phyloP scores from a whole-genome alignment of 35 echinoderm and acorn worm genomes.

The Heliocidaris tuberculata region DNA sequence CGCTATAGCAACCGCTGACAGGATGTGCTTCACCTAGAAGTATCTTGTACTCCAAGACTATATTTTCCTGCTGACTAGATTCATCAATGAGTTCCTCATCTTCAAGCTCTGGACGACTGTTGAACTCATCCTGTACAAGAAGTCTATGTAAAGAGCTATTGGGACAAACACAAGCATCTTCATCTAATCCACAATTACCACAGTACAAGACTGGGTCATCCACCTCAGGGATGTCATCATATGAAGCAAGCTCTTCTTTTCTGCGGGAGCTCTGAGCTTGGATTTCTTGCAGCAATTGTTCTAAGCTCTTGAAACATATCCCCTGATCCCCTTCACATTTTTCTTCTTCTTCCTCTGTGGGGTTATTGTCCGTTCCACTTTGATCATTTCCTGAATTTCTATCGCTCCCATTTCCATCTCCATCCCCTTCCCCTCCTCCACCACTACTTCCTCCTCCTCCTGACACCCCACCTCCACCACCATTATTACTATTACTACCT shows the following conservation, averaged over 20 bases:
- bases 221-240: constrained; percentile 77
- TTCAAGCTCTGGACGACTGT: constrained; percentile 5
- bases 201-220: constrained; percentile 82
- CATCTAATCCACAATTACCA: constrained; percentile 80
- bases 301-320: constrained; percentile 12
- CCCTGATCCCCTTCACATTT: constrained; percentile 63
- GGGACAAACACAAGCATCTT: constrained; percentile 77
- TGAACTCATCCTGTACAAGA: background rate
- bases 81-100: background rate
- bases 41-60: constrained; percentile 35
- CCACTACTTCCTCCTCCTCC: background rate
- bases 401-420: constrained; percentile 14
- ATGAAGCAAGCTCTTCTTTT: background rate
- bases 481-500: background rate
- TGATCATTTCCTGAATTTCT: background rate
- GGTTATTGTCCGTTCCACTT: constrained; percentile 25
- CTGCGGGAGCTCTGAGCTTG: background rate
- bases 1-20: constrained; percentile 15
- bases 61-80: background rate
- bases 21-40: constrained; percentile 12
- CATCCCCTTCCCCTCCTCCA: constrained; percentile 33
- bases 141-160: constrained; percentile 53
- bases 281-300: constrained; percentile 36
- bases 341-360: constrained; percentile 38
- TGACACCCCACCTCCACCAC: background rate